Base-by-base conservation (phyloP, 2,797 vertebrate genomes). In the Acrossocheilus fasciatus region DNA sequence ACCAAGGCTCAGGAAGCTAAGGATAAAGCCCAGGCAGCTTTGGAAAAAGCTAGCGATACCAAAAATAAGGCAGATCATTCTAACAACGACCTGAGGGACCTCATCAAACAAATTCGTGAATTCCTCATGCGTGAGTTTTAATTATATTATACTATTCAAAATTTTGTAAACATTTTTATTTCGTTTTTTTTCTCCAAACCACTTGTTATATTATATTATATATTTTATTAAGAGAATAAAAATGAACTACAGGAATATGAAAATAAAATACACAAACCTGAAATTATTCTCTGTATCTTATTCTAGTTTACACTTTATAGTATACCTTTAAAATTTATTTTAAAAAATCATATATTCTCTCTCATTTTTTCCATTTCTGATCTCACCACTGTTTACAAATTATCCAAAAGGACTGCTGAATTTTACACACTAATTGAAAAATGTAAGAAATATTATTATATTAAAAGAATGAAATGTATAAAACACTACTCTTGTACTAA, bases 41-140 rank as follows among this genome's bases (percentile, higher is more conserved):
- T 99, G 92, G 96, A 98, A 85, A 98, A 97, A 91, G 98, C 98
- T 0, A 96, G 95, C 3, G 95, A 96, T 92, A 97, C 97, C 89
- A 97, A 97, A 89, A 96, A 95, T 83, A 97, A 95, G 26, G 95
- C 98, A 92, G 96, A 98, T 86, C 96, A 93, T 88, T 98, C 98
- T 90, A 99, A 98, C 92, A 96, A 97, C 54, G 96, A 98, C 83
- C 95, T 99, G 86, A 95, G 97, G 85, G 97, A 98, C 90, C 97
- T 99, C 80, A 99, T 99, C 94, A 97, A 96, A 91, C 96, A 97
- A 78, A 96, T 99, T 93, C 96, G 98, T 70, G 96, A 96, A 89
- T 99, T 99, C 93, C 96, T 99, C 90, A 99, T 95, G 88, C 97
- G 98, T 99, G 94, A 98, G 98, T 96, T 76, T 52, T 20, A 43